Base-by-base conservation (phyloP, 35 echinoderm and acorn worm species). In the Lytechinus pictus region DNA sequence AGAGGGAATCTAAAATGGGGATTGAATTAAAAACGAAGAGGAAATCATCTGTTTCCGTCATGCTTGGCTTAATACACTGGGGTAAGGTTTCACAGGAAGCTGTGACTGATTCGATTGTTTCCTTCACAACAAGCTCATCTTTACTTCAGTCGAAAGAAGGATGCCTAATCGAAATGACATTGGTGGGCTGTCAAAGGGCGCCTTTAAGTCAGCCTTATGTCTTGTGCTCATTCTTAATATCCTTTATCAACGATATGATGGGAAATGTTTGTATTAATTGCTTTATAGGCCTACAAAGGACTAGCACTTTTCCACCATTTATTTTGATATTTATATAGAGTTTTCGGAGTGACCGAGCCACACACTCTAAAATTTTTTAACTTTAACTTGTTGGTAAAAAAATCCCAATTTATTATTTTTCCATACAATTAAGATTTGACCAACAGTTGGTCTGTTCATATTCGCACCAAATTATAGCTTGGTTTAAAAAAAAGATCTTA, bases 121-220 rank as follows among this genome's bases (percentile, higher is more conserved):
- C 66, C 66, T 79, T 79, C 66, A 79, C 66, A 79, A 79, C 66
- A 79, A 79, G 66, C 66, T 79, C 66, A 79, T 79, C 66, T 79
- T 79, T 16, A 24, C 12, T 79, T 79, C 66, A 79, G 2, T 24
- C n/a, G 66, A 79, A 24, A 44, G 21, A 24, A 24, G n/a, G 66
- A 24, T 24, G 24, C 21, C 66, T 79, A 79, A 79, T 79, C 66
- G 66, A 79, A 79, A 16, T 79, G 66, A n/a, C 66, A 79, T 79
- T 24, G 66, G 66, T 79, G 66, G 66, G 66, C 66, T 79, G 66
- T n/a, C 21, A 6, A 79, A 79, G n/a, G 66, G 66, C 19, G 66
- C 6, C 33, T 44, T 79, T 79, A 16, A 79, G 66, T 79, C 66
- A 79, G 19, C 66, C 8, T 24, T 8, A 79, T 24, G 66, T 24